A percentile compares a stretch with the other conserved stretches of the same genome.
Evolutionary conservation across 2,797 vertebrate species (phyloP).

Genomic region (Sebastiscus albofasciatus): DNA sequence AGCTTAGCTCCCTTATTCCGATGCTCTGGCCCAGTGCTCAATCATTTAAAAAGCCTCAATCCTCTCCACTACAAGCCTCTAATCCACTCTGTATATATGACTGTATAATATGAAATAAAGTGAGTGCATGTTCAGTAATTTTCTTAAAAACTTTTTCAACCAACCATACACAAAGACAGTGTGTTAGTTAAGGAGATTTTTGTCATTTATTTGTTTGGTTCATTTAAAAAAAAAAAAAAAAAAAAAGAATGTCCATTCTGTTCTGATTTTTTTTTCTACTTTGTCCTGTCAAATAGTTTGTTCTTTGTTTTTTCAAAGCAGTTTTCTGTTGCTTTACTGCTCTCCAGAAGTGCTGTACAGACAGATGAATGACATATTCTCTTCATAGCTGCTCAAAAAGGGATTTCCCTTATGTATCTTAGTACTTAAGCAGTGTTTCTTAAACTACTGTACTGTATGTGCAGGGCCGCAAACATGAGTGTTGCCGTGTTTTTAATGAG

Average conservation of each 20-base stretch:
- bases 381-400: constrained; percentile 69
- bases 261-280: constrained; percentile 18
- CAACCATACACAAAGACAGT: constrained; percentile 52
- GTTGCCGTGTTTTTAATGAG: constrained; percentile 23
- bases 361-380: constrained; percentile 72
- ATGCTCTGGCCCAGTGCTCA: constrained; percentile 18
- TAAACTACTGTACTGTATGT: constrained; percentile 50
- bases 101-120: constrained; percentile 78
- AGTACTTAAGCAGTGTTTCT: constrained; percentile 64
- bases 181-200: constrained; percentile 35
- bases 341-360: constrained; percentile 76
- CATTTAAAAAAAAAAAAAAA: neutral
- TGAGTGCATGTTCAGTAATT: constrained; percentile 82
- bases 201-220: constrained; percentile 38
- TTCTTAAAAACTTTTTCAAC: constrained; percentile 77
- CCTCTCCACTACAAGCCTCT: constrained; percentile 62
- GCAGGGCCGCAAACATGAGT: constrained; percentile 44
- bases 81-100: constrained; percentile 77
- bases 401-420: constrained; percentile 65
- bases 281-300: constrained; percentile 23
- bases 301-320: constrained; percentile 1
- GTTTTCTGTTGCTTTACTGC: constrained; percentile 49
- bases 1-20: constrained; percentile 18
- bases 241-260: neutral
- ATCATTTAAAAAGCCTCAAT: constrained; percentile 65